Evolutionary conservation across 2,113 vertebrate genomes (phyloP), one percentile per base, ranked within the genome.

Genomic region (Charadrius vociferus): DNA sequence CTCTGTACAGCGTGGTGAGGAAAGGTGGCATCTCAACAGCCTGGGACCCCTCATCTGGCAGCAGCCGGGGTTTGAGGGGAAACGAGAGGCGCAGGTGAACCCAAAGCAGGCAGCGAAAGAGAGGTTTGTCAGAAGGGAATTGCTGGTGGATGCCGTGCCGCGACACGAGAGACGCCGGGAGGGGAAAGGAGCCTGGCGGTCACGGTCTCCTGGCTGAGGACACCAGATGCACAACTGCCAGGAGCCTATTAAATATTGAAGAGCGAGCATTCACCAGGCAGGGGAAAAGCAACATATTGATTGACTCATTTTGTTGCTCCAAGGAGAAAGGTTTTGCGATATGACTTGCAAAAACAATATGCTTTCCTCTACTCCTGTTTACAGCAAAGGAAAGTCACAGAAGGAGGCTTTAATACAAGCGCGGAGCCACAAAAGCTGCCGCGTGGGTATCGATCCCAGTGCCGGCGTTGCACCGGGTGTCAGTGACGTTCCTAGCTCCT

Each of bases 231-330:
- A 71, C 2, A 9, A 7, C 55, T 81, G 82, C 86, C 86, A 86
- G 87, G 19, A 90, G 49, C 47, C 89, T 62, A 92, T 97, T 93
- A 97, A 98, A 97, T 94, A 97, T 97, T 96, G 89, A 98, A 95
- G 52, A 90, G 73, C 0, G 16, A 83, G 47, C 93, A 37, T 92
- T 75, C 86, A 79, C 68, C 70, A 95, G 80, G 90, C 84, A 66
- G 72, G 58, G 30, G 55, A n/a, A 82, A 93, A 84, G 58, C 67
- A 88, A 65, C 61, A 7, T 67, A 95, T 95, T 29, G 95, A 95
- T 94, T 68, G 34, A 88, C 90, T 95, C 61, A 11, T 82, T 90
- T 53, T 61, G 86, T 61, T 32, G 10, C 85, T 95, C 50, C 39
- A 5, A 89, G 88, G 87, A 9, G 27, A 81, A 90, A 73, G 65